These are phyloP conservation scores for Porites divaricata DNA, from an alignment of 92 coral and sea anemone genomes.

Conservation along the genomic window DNA sequence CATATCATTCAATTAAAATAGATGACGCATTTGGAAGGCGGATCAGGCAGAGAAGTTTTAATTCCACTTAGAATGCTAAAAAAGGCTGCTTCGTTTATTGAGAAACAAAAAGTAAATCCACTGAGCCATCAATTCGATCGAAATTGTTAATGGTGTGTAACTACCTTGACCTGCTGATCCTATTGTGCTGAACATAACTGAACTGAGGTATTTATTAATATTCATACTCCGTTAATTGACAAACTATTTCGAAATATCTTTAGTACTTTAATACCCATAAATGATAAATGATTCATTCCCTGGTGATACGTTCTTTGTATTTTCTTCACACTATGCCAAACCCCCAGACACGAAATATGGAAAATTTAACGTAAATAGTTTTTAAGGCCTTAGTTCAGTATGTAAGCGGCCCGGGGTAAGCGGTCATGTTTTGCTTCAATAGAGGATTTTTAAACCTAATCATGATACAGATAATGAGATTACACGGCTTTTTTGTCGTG, in stretches of 20 bases:
- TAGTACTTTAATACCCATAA: constrained; percentile 4
- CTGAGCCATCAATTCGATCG: background rate
- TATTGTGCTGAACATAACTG: background rate
- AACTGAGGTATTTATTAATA: background rate
- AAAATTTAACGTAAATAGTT: background rate
- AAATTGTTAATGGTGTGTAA: background rate
- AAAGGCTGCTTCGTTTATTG: background rate
- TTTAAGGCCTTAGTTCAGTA: background rate
- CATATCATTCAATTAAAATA: constrained; percentile 30
- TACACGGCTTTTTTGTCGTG: background rate
- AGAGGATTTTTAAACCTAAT: background rate
- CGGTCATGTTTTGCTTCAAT: background rate
- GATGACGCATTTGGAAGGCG: constrained; percentile 34
- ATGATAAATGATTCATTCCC: constrained; percentile 20
- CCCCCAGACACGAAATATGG: too few species aligned
- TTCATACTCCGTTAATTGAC: constrained; percentile 13
- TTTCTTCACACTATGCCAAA: background rate
- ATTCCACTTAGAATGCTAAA: constrained; percentile 11
- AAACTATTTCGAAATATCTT: background rate
- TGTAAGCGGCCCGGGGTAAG: too few species aligned
- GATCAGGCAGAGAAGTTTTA: background rate
- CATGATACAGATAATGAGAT: background rate
- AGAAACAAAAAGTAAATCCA: background rate
- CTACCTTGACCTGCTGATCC: background rate
- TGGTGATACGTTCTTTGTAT: constrained; percentile 2